phyloP scores from a whole-genome alignment of 2,113 vertebrate genomes.

The Forbesichthys papilliferus region DNA sequence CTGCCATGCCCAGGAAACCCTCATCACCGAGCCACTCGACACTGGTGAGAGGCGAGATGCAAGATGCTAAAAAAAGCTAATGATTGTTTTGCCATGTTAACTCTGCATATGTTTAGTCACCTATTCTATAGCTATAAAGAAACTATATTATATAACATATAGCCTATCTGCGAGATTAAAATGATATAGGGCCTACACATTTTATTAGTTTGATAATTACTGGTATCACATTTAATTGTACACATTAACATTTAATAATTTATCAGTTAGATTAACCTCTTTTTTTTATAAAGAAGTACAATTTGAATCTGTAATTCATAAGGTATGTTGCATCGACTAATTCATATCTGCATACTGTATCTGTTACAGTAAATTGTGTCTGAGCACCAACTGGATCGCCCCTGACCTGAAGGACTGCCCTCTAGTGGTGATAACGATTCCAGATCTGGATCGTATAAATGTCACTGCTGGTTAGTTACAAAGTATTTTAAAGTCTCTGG shows the following conservation, averaged over 20 bases:
- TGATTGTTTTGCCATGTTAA: not conserved
- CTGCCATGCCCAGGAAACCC: slow-evolving; percentile 74
- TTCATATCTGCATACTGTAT: not conserved
- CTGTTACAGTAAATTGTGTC: slow-evolving; percentile 59
- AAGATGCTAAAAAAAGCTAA: not conserved
- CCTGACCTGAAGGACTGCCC: slow-evolving; percentile 74
- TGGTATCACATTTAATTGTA: too few species aligned
- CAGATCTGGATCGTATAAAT: slow-evolving; percentile 62
- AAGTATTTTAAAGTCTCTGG: not conserved
- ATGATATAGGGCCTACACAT: too few species aligned
- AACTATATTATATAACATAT: too few species aligned
- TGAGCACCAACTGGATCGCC: slow-evolving; percentile 74
- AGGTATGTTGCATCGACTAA: not conserved
- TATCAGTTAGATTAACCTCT: not conserved
- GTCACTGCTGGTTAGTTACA: slow-evolving; percentile 78
- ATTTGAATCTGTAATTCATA: not conserved
- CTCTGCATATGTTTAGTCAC: not conserved
- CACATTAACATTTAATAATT: too few species aligned
- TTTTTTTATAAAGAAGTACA: not conserved
- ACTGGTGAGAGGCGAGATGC: slow-evolving; percentile 74
- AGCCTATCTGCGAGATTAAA: too few species aligned
- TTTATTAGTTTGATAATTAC: too few species aligned
- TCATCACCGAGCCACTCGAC: slow-evolving; percentile 61
- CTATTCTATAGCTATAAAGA: not conserved
- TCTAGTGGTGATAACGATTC: slow-evolving; percentile 75